These are phyloP conservation scores for Petrocephalus microphthalmus DNA, from an alignment of 2,113 vertebrate genomes.

Conservation along the genomic window DNA sequence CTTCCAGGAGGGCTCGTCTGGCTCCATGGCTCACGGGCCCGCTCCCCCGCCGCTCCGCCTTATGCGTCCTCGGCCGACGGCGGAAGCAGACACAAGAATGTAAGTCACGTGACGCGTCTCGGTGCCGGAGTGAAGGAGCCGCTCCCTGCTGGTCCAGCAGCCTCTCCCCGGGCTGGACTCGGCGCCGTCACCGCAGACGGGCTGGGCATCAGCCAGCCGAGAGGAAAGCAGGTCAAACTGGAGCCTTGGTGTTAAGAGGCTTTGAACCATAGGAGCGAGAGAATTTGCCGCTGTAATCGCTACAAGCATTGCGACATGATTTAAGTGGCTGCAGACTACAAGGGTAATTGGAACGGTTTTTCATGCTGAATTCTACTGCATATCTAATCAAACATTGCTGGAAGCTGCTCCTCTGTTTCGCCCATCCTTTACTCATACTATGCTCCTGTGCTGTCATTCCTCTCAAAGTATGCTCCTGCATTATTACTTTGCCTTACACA, in stretches of 20 bases:
- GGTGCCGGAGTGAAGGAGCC: neutral
- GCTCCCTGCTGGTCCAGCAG: neutral
- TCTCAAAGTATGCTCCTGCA: neutral
- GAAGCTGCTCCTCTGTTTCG: neutral
- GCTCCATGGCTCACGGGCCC: neutral
- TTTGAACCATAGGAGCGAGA: constrained; percentile 5
- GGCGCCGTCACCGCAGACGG: too few relatives aligned
- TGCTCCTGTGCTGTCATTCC: neutral
- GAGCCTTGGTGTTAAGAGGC: constrained; percentile 2
- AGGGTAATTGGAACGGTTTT: constrained; percentile 6
- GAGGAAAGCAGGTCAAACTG: constrained; percentile 3
- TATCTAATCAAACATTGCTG: neutral
- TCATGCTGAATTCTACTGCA: neutral
- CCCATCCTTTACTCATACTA: neutral
- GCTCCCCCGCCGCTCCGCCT: neutral
- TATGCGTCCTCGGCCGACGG: neutral
- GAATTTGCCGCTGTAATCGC: neutral
- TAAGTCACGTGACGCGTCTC: neutral
- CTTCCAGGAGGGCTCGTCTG: neutral
- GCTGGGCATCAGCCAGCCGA: neutral
- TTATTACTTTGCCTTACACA: neutral
- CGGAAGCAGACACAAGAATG: neutral
- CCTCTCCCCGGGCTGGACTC: neutral
- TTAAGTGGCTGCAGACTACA: neutral
- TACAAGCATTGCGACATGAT: neutral